Percentiles rank a stretch among this genome's conserved stretches.
These are phyloP conservation scores for Propsilocerus akamusi DNA, from an alignment of 1,140 invertebrate species.

Conservation along the genomic window DNA sequence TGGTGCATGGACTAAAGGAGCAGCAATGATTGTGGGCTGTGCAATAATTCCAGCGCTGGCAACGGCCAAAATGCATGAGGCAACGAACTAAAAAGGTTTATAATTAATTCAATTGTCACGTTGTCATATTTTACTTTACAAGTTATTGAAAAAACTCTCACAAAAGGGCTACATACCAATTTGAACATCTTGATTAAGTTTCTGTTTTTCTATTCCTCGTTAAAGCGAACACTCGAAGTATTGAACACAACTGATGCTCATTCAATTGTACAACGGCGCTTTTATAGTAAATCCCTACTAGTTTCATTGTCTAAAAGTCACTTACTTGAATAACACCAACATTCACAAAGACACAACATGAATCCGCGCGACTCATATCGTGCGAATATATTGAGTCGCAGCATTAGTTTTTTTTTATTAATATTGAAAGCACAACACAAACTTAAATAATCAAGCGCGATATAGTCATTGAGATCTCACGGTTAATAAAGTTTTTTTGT, in stretches of 20 bases:
- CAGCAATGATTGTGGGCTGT: conserved; percentile 23
- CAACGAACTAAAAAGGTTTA: conserved; percentile 13
- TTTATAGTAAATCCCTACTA: not conserved
- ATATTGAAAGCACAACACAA: no score
- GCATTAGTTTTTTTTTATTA: no score
- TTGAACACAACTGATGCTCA: not conserved
- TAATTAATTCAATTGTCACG: not conserved
- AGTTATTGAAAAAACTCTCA: not conserved
- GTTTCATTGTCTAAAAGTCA: no score
- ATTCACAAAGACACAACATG: no score
- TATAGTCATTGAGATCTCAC: no score
- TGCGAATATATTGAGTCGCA: no score
- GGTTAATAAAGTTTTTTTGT: no score
- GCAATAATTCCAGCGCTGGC: conserved; percentile 12
- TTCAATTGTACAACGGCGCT: not conserved
- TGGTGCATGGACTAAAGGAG: conserved; percentile 1
- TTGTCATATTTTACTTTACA: not conserved
- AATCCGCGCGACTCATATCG: no score
- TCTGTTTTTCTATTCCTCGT: conserved; percentile 7
- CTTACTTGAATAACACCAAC: no score
- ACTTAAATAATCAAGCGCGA: no score
- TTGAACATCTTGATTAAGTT: conserved; percentile 26
- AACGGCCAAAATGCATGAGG: conserved; percentile 24
- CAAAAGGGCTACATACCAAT: conserved; percentile 20
- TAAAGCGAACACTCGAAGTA: not conserved